Evolutionary conservation across 2,113 vertebrate species (phyloP), one percentile per base, ranked within the genome.

Genomic region (Irena cyanogastra): DNA sequence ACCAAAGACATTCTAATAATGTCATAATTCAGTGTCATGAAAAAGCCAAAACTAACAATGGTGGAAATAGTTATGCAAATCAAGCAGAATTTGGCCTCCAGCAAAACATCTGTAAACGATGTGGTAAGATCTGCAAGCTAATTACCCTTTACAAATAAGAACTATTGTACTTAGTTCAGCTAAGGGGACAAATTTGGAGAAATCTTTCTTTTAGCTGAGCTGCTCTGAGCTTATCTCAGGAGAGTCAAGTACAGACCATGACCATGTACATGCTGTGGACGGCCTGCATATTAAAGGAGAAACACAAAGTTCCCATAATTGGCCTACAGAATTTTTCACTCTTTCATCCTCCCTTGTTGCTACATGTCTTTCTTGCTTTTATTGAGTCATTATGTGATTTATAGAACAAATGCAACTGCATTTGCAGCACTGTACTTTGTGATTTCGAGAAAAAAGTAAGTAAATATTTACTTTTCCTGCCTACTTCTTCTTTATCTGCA

Each of bases 331-430:
- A 72, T 90, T 94, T 91, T 65, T 70, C 52, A 52, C 24, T 90
- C 71, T 76, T 90, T 89, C 65, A 83, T 87, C 52, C n/a, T 94
- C 30, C 50, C 66, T 85, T 95, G 65, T 59, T 83, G 69, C 76
- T 81, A 82, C 53, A 83, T 1, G 87, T 84, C 63, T 90, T 92
- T 93, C 52, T 88, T 42, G 16, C 22, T 93, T 92, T 95, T 89
- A 91, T 69, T 88, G 83, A 93, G 65, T 93, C 89, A 63, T 89
- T 93, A 96, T 87, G 69, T 83, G 90, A 82, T 93, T 94, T 95
- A 93, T 82, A 93, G 75, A 83, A 83, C 44, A 92, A 93, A 85
- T 66, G 54, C 49, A 87, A 83, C 60, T 87, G 75, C 52, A 72
- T 95, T 92, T 93, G 33, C 82, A 91, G 68, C 75, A 50, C 60